Percentiles rank a stretch among this genome's conserved stretches.
Conservation (phyloP, 2,797 vertebrate genomes). For the Melanotaenia trifasciata region DNA sequence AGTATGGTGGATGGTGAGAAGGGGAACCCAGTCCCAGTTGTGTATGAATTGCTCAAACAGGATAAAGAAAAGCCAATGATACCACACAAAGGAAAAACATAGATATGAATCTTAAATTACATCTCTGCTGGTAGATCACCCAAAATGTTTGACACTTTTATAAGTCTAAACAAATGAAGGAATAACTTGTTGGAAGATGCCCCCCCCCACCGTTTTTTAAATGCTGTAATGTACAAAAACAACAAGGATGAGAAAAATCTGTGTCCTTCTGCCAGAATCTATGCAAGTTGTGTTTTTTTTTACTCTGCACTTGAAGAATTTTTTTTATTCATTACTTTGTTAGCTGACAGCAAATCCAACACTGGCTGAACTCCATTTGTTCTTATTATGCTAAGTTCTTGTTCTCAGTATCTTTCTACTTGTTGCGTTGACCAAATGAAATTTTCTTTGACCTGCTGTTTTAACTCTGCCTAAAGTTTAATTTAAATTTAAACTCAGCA, state of each 20-base stretch:
- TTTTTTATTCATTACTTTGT: constrained; percentile 1
- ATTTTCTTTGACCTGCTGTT: constrained; percentile 39
- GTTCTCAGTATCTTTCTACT: constrained; percentile 18
- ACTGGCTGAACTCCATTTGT: constrained; percentile 18
- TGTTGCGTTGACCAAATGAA: constrained; percentile 10
- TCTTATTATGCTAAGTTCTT: constrained; percentile 17
- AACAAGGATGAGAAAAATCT: constrained; percentile 4
- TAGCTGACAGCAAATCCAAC: constrained; percentile 12
- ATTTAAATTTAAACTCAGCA: constrained; percentile 5
- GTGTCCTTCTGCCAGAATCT: not conserved
- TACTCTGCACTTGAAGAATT: not conserved
- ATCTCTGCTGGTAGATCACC: not conserved
- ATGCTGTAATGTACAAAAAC: constrained; percentile 29
- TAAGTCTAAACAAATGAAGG: not conserved
- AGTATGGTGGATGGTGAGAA: not conserved
- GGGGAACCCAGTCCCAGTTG: not conserved
- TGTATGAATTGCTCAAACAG: not conserved
- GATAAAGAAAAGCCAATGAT: not conserved
- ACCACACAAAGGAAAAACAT: not conserved
- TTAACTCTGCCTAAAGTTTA: constrained; percentile 31
- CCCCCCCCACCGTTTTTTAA: not conserved
- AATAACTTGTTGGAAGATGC: not conserved
- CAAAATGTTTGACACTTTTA: not conserved
- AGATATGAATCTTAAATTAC: not conserved
- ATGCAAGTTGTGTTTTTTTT: not conserved